These are phyloP conservation scores for Zygogramma bicolorata DNA, from an alignment of 2,888 invertebrate species.

Conservation along the genomic window DNA sequence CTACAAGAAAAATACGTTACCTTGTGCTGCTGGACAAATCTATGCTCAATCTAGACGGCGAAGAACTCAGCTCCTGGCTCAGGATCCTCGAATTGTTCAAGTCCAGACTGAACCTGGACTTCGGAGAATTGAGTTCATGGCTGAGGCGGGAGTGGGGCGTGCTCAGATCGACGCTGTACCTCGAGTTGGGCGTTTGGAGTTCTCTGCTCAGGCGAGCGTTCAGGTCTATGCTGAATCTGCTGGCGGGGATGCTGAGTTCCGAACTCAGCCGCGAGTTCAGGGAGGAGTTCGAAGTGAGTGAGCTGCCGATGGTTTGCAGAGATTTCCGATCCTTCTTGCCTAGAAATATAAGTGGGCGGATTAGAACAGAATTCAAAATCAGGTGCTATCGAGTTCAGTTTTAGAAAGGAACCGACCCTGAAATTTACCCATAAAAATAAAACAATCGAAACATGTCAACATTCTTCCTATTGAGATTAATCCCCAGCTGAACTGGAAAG, in stretches of 20 bases:
- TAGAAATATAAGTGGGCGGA: too few relatives aligned
- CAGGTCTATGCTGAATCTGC: slow-evolving; percentile 72
- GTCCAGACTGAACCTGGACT: slow-evolving; percentile 73
- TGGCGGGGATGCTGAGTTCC: slow-evolving; percentile 73
- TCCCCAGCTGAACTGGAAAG: too few relatives aligned
- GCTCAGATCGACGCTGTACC: slow-evolving; percentile 78
- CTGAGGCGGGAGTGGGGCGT: slow-evolving; percentile 71
- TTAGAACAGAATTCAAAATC: too few relatives aligned
- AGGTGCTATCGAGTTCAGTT: too few relatives aligned
- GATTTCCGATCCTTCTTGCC: slow-evolving; percentile 74
- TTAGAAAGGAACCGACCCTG: too few relatives aligned
- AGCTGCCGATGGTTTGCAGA: slow-evolving; percentile 72
- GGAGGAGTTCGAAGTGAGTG: slow-evolving; percentile 70
- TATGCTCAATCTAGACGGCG: slow-evolving; percentile 60
- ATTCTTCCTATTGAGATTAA: too few relatives aligned
- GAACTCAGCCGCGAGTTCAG: slow-evolving; percentile 75
- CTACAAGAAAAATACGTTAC: too few relatives aligned
- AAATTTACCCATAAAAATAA: too few relatives aligned
- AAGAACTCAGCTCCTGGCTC: slow-evolving; percentile 61
- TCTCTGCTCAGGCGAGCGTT: slow-evolving; percentile 65
- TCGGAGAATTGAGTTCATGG: slow-evolving; percentile 72
- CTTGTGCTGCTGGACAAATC: slow-evolving; percentile 59
- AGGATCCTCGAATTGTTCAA: slow-evolving; percentile 68
- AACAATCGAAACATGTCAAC: too few relatives aligned
- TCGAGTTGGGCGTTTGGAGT: slow-evolving; percentile 73